phyloP scores from a whole-genome alignment of 1,140 invertebrate species.

The Samia ricini region DNA sequence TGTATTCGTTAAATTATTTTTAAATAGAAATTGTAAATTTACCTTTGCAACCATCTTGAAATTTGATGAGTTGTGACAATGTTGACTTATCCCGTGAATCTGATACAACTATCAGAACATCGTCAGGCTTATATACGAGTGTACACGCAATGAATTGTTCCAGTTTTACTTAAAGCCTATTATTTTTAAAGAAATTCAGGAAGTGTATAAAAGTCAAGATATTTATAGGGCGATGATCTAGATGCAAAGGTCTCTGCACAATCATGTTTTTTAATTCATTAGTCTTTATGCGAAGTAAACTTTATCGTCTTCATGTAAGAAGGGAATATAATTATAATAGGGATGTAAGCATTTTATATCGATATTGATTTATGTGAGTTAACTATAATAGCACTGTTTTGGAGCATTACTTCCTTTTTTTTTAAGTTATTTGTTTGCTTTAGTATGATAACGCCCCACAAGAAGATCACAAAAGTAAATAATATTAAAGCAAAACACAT shows the following conservation, averaged over 20 bases:
- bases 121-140: constrained; percentile 45
- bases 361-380: neutral
- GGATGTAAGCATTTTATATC: neutral
- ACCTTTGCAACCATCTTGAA: constrained; percentile 52
- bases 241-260: constrained; percentile 32
- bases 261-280: constrained; percentile 11
- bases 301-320: neutral
- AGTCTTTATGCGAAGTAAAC: constrained; percentile 1
- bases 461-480: too few species aligned
- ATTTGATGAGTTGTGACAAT: constrained; percentile 48
- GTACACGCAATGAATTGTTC: constrained; percentile 39
- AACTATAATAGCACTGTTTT: too few species aligned
- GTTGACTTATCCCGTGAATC: constrained; percentile 37
- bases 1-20: neutral
- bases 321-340: neutral
- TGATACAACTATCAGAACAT: constrained; percentile 31
- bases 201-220: constrained; percentile 67
- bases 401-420: too few species aligned
- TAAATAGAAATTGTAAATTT: constrained; percentile 13
- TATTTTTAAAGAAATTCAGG: constrained; percentile 59
- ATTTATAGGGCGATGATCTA: constrained; percentile 43
- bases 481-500: too few species aligned
- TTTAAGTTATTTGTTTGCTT: too few species aligned
- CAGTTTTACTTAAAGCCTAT: constrained; percentile 50
- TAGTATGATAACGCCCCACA: too few species aligned